phyloP scores from a whole-genome alignment of 2,113 vertebrate genomes.

The Pangasianodon gigas region DNA sequence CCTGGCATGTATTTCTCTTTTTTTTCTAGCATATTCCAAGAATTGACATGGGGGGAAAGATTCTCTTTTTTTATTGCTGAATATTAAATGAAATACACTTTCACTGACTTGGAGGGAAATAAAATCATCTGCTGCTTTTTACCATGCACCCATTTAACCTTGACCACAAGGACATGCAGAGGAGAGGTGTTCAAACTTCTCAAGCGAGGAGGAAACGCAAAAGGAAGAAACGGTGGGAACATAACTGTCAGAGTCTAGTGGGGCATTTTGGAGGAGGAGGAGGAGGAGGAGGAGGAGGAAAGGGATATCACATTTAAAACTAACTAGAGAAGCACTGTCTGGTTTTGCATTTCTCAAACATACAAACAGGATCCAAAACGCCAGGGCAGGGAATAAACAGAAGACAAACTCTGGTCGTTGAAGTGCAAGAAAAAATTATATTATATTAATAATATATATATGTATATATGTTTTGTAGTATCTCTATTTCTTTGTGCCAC shows the following conservation, averaged over 20 bases:
- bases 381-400: constrained; percentile 51
- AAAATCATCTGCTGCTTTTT: constrained; percentile 89
- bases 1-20: constrained; percentile 79
- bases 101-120: constrained; percentile 80
- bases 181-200: constrained; percentile 76
- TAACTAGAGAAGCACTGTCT: constrained; percentile 66
- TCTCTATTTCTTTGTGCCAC: constrained; percentile 61
- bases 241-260: constrained; percentile 50
- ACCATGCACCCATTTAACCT: constrained; percentile 99
- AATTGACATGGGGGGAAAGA: constrained; percentile 73
- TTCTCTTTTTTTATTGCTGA: constrained; percentile 90
- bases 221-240: constrained; percentile 37
- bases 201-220: constrained; percentile 67
- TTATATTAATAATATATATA: not conserved
- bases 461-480: constrained; percentile 55
- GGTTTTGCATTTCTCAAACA: constrained; percentile 69
- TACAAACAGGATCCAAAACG: constrained; percentile 68
- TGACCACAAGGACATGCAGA: constrained; percentile 98
- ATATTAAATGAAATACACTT: constrained; percentile 93
- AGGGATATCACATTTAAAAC: constrained; percentile 66
- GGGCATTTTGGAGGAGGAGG: constrained; percentile 36
- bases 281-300: constrained; percentile 20
- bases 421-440: constrained; percentile 42
- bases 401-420: constrained; percentile 55
- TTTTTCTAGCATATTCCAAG: constrained; percentile 87